These are phyloP conservation scores for human DNA, from an alignment of 2,113 vertebrate species.

Conservation along the genomic window GRCh38 chr2:54322001-54322500, in stretches of 20 bases:
- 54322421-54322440: background rate
- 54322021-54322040: constrained; percentile 2
- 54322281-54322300: background rate
- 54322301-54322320: background rate
- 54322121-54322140: background rate
- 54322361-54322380: background rate
- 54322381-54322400: background rate
- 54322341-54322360: background rate
- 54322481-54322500: background rate
- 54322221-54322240: background rate
- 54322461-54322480: background rate
- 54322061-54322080: background rate
- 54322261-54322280: background rate
- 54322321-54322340: background rate
- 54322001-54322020: background rate
- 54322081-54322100: background rate
- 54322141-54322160: background rate
- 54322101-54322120: background rate
- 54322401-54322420: background rate
- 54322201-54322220: constrained; percentile 23
- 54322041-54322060: background rate
- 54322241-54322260: background rate
- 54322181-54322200: constrained; percentile 1
- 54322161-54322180: background rate
- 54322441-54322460: background rate